Evolutionary conservation across 92 coral and sea anemone genomes (phyloP).

Genomic region (Zoanthus sansibaricus): DNA sequence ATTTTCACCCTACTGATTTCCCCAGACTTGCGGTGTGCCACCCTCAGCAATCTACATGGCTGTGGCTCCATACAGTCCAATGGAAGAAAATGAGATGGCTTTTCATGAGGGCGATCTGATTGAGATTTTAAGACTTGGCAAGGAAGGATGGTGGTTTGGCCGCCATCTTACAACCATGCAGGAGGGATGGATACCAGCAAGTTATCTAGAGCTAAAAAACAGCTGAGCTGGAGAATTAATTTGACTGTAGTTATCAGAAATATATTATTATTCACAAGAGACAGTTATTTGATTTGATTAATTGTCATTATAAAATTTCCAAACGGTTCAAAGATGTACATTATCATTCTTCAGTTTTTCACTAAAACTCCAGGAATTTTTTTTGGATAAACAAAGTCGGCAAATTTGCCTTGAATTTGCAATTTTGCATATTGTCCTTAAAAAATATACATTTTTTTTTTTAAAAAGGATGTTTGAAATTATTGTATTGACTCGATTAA

Average conservation of each 20-base stretch:
- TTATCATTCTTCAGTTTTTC: too few relatives aligned
- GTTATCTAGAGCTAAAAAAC: slow-evolving; percentile 74
- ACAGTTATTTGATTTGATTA: background rate
- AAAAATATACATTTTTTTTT: too few relatives aligned
- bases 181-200: slow-evolving; percentile 98
- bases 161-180: slow-evolving; percentile 66
- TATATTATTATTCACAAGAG: background rate
- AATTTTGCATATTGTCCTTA: too few relatives aligned
- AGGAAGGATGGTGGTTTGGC: slow-evolving; percentile 99
- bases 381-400: too few relatives aligned
- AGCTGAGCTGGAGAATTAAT: background rate
- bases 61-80: slow-evolving; percentile 76
- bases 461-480: too few relatives aligned
- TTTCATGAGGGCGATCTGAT: slow-evolving; percentile 80
- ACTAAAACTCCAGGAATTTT: too few relatives aligned
- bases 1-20: background rate
- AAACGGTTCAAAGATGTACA: too few relatives aligned
- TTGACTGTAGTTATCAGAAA: too few relatives aligned
- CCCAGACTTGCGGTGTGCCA: slow-evolving; percentile 14
- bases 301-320: too few relatives aligned
- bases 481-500: too few relatives aligned
- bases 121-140: slow-evolving; percentile 86
- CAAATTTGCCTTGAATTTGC: too few relatives aligned
- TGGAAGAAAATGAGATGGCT: slow-evolving; percentile 81
- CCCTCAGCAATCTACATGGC: slow-evolving; percentile 65